phyloP scores from a whole-genome alignment of 2,888 invertebrate species.

The Tridacna gigas region DNA sequence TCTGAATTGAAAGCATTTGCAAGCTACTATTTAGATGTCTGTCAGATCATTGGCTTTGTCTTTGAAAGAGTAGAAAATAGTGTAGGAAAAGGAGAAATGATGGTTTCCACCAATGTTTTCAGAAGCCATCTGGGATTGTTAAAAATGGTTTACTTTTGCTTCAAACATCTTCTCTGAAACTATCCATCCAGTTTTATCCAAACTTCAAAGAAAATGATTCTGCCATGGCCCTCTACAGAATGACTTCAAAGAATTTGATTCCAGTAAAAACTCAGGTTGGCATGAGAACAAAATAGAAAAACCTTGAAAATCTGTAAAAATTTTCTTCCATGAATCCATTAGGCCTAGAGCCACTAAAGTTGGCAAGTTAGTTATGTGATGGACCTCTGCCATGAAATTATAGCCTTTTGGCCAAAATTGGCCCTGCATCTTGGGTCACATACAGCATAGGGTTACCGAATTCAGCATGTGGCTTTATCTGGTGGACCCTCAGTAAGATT shows the following conservation, averaged over 20 bases:
- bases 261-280: neutral
- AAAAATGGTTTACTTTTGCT: no score
- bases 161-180: no score
- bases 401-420: neutral
- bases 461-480: no score
- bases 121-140: no score
- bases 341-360: neutral
- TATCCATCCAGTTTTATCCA: no score
- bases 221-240: no score
- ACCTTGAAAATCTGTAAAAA: neutral
- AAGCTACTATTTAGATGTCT: no score
- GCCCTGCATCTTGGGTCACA: neutral
- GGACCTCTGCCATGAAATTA: neutral
- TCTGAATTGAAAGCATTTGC: no score
- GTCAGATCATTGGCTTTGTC: no score
- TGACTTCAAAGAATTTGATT: neutral
- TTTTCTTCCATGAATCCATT: neutral
- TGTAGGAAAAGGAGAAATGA: neutral
- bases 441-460: neutral
- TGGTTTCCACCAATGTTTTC: neutral
- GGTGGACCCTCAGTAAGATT: no score
- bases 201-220: no score
- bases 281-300: neutral
- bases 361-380: neutral
- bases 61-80: neutral